phyloP scores from a whole-genome alignment of 2,113 vertebrate species.

The Empidonax traillii region DNA sequence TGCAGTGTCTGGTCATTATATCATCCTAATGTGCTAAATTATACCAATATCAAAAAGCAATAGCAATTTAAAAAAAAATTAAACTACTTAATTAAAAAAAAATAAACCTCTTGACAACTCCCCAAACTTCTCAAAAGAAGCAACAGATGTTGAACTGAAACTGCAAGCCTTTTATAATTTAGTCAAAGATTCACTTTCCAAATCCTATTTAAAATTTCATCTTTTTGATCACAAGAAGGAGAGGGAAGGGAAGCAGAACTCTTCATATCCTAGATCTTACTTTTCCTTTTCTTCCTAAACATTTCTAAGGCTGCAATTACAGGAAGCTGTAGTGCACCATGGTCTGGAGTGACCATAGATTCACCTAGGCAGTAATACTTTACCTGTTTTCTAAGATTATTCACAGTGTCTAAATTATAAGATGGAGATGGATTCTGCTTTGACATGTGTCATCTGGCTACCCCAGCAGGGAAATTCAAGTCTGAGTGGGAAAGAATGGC shows the following conservation, averaged over 20 bases:
- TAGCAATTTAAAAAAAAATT: neutral
- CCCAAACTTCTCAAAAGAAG: constrained; percentile 19
- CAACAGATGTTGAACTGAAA: constrained; percentile 30
- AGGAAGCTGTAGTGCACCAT: neutral
- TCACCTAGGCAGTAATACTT: neutral
- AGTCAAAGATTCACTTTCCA: neutral
- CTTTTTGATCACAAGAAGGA: neutral
- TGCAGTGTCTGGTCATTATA: constrained; percentile 19
- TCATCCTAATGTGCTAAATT: constrained; percentile 6
- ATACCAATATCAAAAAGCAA: constrained; percentile 29
- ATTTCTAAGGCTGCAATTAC: neutral
- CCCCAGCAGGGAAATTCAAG: neutral
- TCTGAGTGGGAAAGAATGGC: neutral
- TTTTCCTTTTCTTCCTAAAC: neutral
- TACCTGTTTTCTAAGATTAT: neutral
- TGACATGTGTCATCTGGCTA: neutral
- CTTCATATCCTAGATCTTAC: neutral
- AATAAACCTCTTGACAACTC: neutral
- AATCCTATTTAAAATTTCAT: neutral
- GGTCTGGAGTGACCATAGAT: neutral
- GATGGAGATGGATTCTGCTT: neutral
- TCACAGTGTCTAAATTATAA: neutral
- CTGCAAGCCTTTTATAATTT: neutral
- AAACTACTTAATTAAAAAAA: constrained; percentile 37
- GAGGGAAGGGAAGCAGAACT: neutral